Conservation (phyloP, 2,113 vertebrate genomes). For the Sylvietta virens region DNA sequence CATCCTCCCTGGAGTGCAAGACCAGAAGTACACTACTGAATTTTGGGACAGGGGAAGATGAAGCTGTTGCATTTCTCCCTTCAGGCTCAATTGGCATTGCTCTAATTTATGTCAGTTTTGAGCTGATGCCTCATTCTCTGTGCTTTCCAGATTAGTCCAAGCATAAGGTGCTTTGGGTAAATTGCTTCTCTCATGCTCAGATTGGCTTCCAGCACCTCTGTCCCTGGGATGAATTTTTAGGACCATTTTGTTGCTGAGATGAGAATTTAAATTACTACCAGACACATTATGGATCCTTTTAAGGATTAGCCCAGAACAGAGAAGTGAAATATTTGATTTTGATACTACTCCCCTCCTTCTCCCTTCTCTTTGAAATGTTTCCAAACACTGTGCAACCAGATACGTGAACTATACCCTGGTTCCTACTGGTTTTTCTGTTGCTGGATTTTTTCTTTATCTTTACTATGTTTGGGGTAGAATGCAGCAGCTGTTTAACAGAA, state of each 20-base stretch:
- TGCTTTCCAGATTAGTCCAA: neutral
- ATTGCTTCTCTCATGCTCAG: neutral
- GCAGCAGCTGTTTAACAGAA: neutral
- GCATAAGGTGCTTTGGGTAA: neutral
- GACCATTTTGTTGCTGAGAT: neutral
- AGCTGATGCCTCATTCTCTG: neutral
- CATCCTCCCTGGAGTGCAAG: neutral
- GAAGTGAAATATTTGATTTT: neutral
- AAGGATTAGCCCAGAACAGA: neutral
- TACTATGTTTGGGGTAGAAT: neutral
- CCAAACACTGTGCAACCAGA: neutral
- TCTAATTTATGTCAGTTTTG: neutral
- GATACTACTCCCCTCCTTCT: neutral
- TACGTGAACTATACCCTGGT: neutral
- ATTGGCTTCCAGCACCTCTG: neutral
- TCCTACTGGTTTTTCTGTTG: neutral
- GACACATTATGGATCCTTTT: neutral
- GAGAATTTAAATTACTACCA: neutral
- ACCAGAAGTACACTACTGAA: neutral
- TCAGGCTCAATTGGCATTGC: neutral
- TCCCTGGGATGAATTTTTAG: neutral
- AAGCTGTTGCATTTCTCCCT: neutral
- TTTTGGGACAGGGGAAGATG: neutral
- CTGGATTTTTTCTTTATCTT: neutral
- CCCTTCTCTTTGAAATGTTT: neutral